These are phyloP conservation scores for Polydrusus tereticollis DNA, from an alignment of 2,888 invertebrate genomes.

Conservation along the genomic window DNA sequence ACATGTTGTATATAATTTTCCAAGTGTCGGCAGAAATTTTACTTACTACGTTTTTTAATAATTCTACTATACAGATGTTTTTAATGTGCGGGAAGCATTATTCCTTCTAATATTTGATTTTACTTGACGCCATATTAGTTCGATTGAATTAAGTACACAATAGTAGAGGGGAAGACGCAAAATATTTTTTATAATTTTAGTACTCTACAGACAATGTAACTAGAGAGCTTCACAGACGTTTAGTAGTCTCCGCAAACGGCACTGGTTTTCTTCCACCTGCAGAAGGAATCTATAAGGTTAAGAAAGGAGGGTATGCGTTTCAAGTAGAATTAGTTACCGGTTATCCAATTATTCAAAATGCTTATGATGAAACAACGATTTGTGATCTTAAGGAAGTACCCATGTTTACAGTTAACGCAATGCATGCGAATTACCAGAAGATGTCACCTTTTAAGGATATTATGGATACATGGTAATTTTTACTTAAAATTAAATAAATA, in stretches of 20 bases:
- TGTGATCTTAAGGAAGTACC: slow-evolving; percentile 63
- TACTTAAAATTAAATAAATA: too few relatives aligned
- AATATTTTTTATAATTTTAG: slow-evolving; percentile 51
- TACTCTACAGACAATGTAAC: slow-evolving; percentile 69
- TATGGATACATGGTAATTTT: slow-evolving; percentile 60
- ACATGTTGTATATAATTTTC: too few relatives aligned
- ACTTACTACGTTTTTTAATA: too few relatives aligned
- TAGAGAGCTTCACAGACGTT: slow-evolving; percentile 71
- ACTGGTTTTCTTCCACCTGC: slow-evolving; percentile 56
- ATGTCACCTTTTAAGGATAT: slow-evolving; percentile 61
- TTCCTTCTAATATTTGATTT: too few relatives aligned
- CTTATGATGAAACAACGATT: slow-evolving; percentile 59
- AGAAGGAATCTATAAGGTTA: slow-evolving; percentile 58
- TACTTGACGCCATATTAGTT: too few relatives aligned
- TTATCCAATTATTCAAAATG: slow-evolving; percentile 61
- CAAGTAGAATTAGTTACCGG: slow-evolving; percentile 61
- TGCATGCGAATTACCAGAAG: slow-evolving; percentile 60
- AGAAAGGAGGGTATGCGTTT: slow-evolving; percentile 62
- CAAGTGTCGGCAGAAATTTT: too few relatives aligned
- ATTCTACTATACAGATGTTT: too few relatives aligned
- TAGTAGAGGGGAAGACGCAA: too few relatives aligned
- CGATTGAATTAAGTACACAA: too few relatives aligned
- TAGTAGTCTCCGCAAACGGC: slow-evolving; percentile 45
- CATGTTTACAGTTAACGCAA: slow-evolving; percentile 57
- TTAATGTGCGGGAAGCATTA: too few relatives aligned